phyloP scores from a whole-genome alignment of 2,888 invertebrate genomes.

The Subacronicta megacephala region DNA sequence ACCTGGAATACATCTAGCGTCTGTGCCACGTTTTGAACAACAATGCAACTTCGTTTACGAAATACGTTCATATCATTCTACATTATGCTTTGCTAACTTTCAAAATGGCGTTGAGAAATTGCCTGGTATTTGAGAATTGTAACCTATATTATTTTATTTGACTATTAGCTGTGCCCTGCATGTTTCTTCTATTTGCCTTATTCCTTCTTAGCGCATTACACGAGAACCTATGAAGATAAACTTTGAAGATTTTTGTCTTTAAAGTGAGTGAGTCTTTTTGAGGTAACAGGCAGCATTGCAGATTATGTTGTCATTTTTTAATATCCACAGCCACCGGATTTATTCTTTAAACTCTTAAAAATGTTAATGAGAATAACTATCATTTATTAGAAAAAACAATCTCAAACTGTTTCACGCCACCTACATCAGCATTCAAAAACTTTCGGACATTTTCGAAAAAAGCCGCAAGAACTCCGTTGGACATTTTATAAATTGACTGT shows the following conservation, averaged over 20 bases:
- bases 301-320: too few species aligned
- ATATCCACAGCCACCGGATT: too few species aligned
- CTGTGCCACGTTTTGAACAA: conserved; percentile 18
- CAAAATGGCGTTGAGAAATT: conserved; percentile 23
- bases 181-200: too few species aligned
- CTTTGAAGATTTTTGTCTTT: too few species aligned
- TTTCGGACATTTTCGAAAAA: conserved; percentile 32
- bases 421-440: conserved; percentile 32
- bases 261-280: too few species aligned
- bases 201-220: too few species aligned
- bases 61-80: conserved; percentile 31
- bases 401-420: conserved; percentile 17
- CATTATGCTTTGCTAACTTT: conserved; percentile 19
- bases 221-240: too few species aligned
- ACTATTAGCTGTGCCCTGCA: too few species aligned
- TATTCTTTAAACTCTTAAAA: too few species aligned
- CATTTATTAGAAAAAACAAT: conserved; percentile 14
- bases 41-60: conserved; percentile 1
- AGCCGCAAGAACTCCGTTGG: conserved; percentile 41
- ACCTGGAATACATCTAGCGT: conserved; percentile 25
- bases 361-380: too few species aligned
- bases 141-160: neutral
- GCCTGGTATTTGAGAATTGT: neutral
- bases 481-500: conserved; percentile 61
- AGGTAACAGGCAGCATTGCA: too few species aligned